Base-by-base conservation (phyloP, 2,888 invertebrate genomes). In the Sinelater perroti region DNA sequence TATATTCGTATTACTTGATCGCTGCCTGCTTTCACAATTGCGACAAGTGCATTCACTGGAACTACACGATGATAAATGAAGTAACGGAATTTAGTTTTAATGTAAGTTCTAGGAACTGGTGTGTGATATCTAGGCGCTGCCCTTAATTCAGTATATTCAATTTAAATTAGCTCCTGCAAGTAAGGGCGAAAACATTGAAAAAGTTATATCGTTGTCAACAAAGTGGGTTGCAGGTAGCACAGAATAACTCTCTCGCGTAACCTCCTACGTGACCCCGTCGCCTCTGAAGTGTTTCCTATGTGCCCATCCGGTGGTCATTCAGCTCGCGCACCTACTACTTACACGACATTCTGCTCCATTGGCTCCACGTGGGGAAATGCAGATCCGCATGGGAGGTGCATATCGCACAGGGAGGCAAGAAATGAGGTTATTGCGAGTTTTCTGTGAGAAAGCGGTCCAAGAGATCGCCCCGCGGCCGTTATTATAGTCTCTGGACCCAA, bases 401-500 rank as follows among this genome's bases (percentile, higher is more conserved):
- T 61, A 61, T 57, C 54, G 61, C 61, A 61, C 61, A 46, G 56
- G 59, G 56, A 44, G 44, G 55, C 44, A 52, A 40, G 35, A 62
- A 76, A 76, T 74, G 75, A 77, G 77, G 77, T 78, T 78, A 77
- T 66, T 66, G 69, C 71, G 72, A 73, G 70, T 70, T 71, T 69
- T 70, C 71, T 72, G 72, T 75, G 78, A 78, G 79, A 79, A 79
- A 79, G 79, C 78, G 78, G 78, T 78, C 78, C 76, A 75, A 75
- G 73, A 71, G 69, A 72, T 72, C 70, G 75, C 75, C 77, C 76
- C 76, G 75, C 76, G 75, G 76, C 75, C 71, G 72, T 75, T 72
- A 76, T 75, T 75, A 75, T 73, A 73, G 71, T 54, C 62, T 73
- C 76, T 75, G 76, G 75, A 77, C 77, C 77, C 78, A 75, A 79